phyloP scores from a whole-genome alignment of 2,888 invertebrate species.

The Agriopis leucophaearia region DNA sequence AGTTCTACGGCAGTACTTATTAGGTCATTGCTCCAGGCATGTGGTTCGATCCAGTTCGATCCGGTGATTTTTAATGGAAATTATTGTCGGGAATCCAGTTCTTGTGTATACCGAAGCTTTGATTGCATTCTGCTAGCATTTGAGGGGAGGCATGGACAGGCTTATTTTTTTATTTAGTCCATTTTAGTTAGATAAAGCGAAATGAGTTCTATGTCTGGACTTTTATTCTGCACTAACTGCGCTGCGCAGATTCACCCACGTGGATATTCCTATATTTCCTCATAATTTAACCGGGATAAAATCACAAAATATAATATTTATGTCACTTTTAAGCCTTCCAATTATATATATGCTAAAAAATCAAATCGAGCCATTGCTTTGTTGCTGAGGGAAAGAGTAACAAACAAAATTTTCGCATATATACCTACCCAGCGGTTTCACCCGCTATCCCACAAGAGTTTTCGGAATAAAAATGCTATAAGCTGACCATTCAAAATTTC shows the following conservation, averaged over 20 bases:
- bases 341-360: too few species aligned
- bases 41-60: conserved; percentile 10
- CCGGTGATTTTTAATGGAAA: conserved; percentile 20
- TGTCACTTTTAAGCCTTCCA: too few species aligned
- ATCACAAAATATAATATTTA: too few species aligned
- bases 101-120: conserved; percentile 45
- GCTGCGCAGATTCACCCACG: too few species aligned
- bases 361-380: too few species aligned
- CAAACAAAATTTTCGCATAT: too few species aligned
- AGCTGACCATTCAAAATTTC: too few species aligned
- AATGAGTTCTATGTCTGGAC: neutral
- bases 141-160: conserved; percentile 12
- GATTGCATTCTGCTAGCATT: conserved; percentile 49
- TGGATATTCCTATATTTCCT: neutral
- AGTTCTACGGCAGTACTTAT: neutral
- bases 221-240: neutral
- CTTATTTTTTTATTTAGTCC: conserved; percentile 2
- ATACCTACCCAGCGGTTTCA: too few species aligned
- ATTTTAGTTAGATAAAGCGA: neutral
- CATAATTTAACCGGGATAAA: too few species aligned
- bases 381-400: too few species aligned
- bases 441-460: too few species aligned
- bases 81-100: conserved; percentile 51
- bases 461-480: too few species aligned
- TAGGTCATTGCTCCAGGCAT: conserved; percentile 28